Evolutionary conservation across 2,888 invertebrate genomes (phyloP).

Genomic region (Harpalus rufipes): DNA sequence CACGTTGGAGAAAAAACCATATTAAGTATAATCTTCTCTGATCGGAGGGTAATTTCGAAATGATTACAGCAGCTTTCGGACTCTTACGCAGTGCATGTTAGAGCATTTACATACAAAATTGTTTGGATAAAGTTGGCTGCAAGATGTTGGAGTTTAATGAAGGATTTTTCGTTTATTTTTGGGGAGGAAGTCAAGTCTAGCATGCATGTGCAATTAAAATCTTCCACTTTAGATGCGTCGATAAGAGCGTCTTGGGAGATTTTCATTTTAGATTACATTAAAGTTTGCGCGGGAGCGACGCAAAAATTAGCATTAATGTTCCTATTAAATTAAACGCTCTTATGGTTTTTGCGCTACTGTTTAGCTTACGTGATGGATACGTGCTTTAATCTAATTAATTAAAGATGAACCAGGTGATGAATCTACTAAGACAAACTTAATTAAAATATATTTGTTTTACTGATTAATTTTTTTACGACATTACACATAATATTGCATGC

Average conservation of each 20-base stretch:
- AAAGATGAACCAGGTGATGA: neutral
- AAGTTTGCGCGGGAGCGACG: constrained; percentile 62
- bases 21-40: constrained; percentile 35
- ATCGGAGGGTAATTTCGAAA: constrained; percentile 54
- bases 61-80: constrained; percentile 32
- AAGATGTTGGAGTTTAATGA: constrained; percentile 59
- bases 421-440: neutral
- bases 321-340: constrained; percentile 52
- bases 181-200: constrained; percentile 42
- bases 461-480: neutral
- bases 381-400: constrained; percentile 16
- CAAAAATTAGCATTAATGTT: constrained; percentile 65
- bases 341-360: constrained; percentile 53
- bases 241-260: constrained; percentile 64
- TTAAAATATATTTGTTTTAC: neutral
- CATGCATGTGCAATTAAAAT: constrained; percentile 64
- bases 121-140: constrained; percentile 49
- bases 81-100: constrained; percentile 17
- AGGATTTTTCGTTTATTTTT: constrained; percentile 59
- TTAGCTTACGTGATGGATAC: constrained; percentile 29
- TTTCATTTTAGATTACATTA: constrained; percentile 66
- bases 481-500: too few relatives aligned
- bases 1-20: neutral
- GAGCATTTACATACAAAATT: constrained; percentile 64
- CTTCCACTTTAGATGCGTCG: constrained; percentile 61